Conservation (phyloP, 1,140 invertebrate species). For the Pseudomyrmex cubaensis region DNA sequence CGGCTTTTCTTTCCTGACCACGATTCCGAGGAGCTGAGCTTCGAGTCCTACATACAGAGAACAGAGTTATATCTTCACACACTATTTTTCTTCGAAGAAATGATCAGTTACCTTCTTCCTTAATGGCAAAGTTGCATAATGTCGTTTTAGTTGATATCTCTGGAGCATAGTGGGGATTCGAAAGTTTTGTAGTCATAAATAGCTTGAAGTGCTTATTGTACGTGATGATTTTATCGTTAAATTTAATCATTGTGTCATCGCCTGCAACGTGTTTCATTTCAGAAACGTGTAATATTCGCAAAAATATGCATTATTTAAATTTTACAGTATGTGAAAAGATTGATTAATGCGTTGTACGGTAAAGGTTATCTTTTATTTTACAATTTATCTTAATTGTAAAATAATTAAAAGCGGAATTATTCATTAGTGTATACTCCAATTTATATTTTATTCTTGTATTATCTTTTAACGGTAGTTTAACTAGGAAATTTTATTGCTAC, state of each 20-base stretch:
- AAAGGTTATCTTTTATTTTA: neutral
- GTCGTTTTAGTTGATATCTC: slow-evolving; percentile 96
- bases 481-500: neutral
- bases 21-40: slow-evolving; percentile 88
- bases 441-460: neutral
- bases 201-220: slow-evolving; percentile 92
- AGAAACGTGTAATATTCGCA: neutral
- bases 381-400: neutral
- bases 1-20: slow-evolving; percentile 91
- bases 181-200: slow-evolving; percentile 95
- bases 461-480: neutral
- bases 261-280: slow-evolving; percentile 77
- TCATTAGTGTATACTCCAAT: neutral
- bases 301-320: neutral
- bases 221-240: slow-evolving; percentile 95
- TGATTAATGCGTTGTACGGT: neutral
- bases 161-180: slow-evolving; percentile 95
- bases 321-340: too few species aligned
- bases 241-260: slow-evolving; percentile 89
- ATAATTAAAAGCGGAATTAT: too few species aligned
- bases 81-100: slow-evolving; percentile 44
- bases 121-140: slow-evolving; percentile 97
- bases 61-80: slow-evolving; percentile 68
- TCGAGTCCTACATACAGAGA: slow-evolving; percentile 62
- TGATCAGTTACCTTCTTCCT: slow-evolving; percentile 89